Conservation (phyloP, 2,113 vertebrate species). For the Beaufortia kweichowensis region DNA sequence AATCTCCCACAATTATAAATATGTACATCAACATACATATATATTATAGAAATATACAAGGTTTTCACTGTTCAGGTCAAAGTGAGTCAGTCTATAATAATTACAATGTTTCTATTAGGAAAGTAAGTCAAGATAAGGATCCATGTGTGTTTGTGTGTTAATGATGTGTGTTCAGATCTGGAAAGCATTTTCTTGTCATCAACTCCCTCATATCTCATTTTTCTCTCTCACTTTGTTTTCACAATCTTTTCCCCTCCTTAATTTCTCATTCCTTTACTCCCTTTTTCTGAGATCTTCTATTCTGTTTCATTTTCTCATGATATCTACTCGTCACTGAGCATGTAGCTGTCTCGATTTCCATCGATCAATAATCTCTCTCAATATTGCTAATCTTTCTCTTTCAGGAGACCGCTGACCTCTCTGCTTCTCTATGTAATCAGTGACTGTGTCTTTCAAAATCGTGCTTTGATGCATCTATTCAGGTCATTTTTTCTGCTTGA, state of each 20-base stretch:
- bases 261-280: background rate
- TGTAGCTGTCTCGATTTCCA: slow-evolving; percentile 12
- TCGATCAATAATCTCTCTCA: background rate
- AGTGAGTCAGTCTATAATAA: too few species aligned
- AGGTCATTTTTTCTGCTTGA: background rate
- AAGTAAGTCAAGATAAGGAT: too few species aligned
- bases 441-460: background rate
- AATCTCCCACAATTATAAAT: too few species aligned
- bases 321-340: background rate
- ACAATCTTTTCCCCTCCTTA: background rate
- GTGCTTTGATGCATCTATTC: background rate
- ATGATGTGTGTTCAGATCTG: too few species aligned
- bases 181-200: too few species aligned
- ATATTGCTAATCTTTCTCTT: slow-evolving; percentile 17
- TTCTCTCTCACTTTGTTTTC: background rate
- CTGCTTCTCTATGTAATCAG: background rate
- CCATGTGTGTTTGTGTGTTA: too few species aligned
- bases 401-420: slow-evolving; percentile 2
- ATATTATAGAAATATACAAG: too few species aligned
- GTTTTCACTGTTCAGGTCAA: too few species aligned
- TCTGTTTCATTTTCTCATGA: background rate
- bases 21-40: too few species aligned
- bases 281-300: background rate
- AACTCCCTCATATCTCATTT: too few species aligned
- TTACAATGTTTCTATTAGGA: too few species aligned